These are phyloP conservation scores for Phyllotreta striolata DNA, from an alignment of 2,888 invertebrate genomes.

Conservation along the genomic window DNA sequence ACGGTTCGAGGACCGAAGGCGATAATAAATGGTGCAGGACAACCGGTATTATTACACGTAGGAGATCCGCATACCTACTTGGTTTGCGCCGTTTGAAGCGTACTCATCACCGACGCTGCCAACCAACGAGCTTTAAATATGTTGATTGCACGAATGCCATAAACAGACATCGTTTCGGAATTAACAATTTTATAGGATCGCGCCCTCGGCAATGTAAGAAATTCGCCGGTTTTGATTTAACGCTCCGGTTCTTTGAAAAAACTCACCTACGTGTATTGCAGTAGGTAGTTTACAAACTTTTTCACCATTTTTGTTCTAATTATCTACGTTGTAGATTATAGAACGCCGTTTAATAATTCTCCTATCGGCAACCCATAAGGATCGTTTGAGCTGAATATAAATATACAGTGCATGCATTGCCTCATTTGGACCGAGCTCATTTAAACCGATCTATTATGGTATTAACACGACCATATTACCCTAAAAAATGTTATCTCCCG, in stretches of 20 bases:
- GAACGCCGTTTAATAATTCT: too few species aligned
- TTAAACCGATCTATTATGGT: constrained; percentile 22
- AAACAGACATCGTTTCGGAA: constrained; percentile 8
- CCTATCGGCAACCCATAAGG: too few species aligned
- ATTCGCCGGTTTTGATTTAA: too few species aligned
- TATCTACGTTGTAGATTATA: too few species aligned
- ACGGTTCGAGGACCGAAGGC: constrained; percentile 47
- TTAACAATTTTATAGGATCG: constrained; percentile 8
- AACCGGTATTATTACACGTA: constrained; percentile 27
- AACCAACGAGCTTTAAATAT: constrained; percentile 18
- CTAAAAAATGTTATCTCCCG: constrained; percentile 4
- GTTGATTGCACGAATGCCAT: constrained; percentile 13
- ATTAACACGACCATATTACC: constrained; percentile 20
- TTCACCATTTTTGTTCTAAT: too few species aligned
- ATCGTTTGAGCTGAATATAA: constrained; percentile 9
- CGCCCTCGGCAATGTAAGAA: background rate
- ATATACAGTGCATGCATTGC: constrained; percentile 32
- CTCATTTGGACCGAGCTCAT: constrained; percentile 29
- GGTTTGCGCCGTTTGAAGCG: constrained; percentile 14
- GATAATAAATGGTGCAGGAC: constrained; percentile 50
- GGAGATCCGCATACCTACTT: constrained; percentile 16
- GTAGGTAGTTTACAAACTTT: too few species aligned
- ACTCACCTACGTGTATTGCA: too few species aligned
- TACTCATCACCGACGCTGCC: constrained; percentile 18
- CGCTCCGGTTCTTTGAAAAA: too few species aligned